Evolutionary conservation across 2,888 invertebrate species (phyloP), one percentile per base, ranked within the genome.

Genomic region (Drosophila hamatofila): DNA sequence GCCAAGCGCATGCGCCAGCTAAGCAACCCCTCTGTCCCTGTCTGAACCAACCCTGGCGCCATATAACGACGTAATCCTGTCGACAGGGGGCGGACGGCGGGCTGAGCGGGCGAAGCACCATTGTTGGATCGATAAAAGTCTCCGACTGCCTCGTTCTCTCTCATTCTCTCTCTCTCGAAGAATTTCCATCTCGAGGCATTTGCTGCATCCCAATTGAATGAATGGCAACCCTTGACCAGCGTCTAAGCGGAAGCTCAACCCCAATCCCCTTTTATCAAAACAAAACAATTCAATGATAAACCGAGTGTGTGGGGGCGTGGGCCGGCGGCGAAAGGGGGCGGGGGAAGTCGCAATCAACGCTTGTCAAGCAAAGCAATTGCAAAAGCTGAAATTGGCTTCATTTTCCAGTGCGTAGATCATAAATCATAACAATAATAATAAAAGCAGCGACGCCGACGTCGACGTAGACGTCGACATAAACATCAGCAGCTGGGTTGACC

Each of bases 111-210:
- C 54, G 25, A 54, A 56, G 41, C 39, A 46, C 56, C 25, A 49
- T 81, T 89, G 89, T 89, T 84, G 84, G 84, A 84, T 84, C 84
- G 90, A 84, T 84, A 89, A 86, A 88, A 70, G 68, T 56, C 63
- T 57, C 66, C 60, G 46, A 25, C 51, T 33, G 51, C 21, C 14
- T 14, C 14, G 4, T 18, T 12, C 27, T n/a, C n/a, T 35, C 7
- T 14, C 39, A 7, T n/a, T n/a, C 33, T 39, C n/a, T 25, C 27
- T 23, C 23, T 23, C 8, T 23, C 4, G 44, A 56, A 55, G 61
- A 49, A 42, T 41, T 23, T 35, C 41, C 44, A 61, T 72, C 66
- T 78, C 25, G 11, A 39, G 54, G 54, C 37, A 16, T 51, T 52
- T 56, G 18, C 21, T 54, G 46, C 80, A 79, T 52, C 55, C 49